Conservation (phyloP, 2,113 vertebrate species). For the Emberiza fucata region DNA sequence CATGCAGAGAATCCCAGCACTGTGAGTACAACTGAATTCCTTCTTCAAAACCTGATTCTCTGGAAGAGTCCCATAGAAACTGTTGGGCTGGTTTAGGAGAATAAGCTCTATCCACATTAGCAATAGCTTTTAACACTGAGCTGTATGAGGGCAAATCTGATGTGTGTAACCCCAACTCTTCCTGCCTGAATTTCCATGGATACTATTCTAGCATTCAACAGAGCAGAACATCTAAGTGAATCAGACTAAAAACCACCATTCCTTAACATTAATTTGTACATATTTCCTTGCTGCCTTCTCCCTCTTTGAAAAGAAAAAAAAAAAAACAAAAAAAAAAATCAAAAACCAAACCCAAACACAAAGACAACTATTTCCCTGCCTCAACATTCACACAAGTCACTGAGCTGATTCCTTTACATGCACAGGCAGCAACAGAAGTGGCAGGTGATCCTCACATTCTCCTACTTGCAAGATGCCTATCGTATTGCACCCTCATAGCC, state of each 20-base stretch:
- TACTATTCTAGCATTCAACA: background rate
- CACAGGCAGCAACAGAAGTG: background rate
- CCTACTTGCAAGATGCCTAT: background rate
- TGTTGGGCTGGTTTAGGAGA: background rate
- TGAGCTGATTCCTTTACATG: background rate
- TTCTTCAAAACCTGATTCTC: background rate
- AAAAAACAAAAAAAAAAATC: background rate
- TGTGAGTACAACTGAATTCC: background rate
- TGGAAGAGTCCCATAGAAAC: background rate
- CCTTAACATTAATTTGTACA: slow-evolving; percentile 9
- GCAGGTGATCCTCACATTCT: background rate
- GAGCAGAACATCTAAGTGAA: background rate
- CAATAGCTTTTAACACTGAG: background rate
- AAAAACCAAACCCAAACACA: background rate
- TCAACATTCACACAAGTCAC: background rate
- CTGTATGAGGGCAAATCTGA: background rate
- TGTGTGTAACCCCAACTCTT: background rate
- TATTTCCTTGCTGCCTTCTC: background rate
- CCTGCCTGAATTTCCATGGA: background rate
- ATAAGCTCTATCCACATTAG: background rate
- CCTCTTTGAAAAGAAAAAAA: background rate
- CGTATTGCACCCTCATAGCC: background rate
- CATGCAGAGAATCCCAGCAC: background rate
- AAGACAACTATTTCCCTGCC: background rate
- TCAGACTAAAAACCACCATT: background rate